Conservation (phyloP, 2,888 invertebrate species). For the Lamproptera curius region DNA sequence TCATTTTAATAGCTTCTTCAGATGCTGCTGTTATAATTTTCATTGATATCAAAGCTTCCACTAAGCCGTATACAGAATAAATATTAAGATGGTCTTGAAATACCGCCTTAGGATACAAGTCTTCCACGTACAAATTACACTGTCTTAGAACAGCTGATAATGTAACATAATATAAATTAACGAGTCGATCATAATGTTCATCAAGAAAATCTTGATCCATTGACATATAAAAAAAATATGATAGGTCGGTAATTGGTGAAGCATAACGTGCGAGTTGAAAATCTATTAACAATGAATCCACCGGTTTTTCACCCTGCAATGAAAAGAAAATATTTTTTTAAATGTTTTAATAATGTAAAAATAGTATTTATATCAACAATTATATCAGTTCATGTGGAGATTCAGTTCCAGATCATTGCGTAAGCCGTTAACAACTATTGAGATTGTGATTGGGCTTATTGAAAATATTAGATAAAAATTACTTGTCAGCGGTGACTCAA, state of each 20-base stretch:
- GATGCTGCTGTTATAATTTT: slow-evolving; percentile 57
- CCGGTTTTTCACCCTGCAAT: slow-evolving; percentile 49
- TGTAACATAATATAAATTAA: slow-evolving; percentile 53
- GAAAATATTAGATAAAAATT: too few relatives aligned
- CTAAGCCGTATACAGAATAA: slow-evolving; percentile 55
- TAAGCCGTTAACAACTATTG: too few relatives aligned
- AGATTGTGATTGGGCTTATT: too few relatives aligned
- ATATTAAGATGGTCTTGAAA: slow-evolving; percentile 47
- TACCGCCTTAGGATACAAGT: slow-evolving; percentile 45
- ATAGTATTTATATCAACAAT: too few relatives aligned
- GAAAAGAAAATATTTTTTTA: slow-evolving; percentile 23
- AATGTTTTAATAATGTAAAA: background rate
- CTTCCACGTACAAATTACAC: slow-evolving; percentile 44
- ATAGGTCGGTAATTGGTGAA: slow-evolving; percentile 55
- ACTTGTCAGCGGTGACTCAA: too few relatives aligned
- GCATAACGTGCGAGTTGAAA: slow-evolving; percentile 50
- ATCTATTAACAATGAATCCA: slow-evolving; percentile 52
- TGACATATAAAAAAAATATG: slow-evolving; percentile 57
- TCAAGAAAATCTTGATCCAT: slow-evolving; percentile 44
- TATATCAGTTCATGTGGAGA: too few relatives aligned
- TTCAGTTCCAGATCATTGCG: too few relatives aligned
- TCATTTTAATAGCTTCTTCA: slow-evolving; percentile 55
- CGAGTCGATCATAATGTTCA: slow-evolving; percentile 42
- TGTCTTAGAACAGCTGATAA: slow-evolving; percentile 50
- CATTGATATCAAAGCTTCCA: slow-evolving; percentile 61